Evolutionary conservation across 1,140 invertebrate species (phyloP), one percentile per base, ranked within the genome.

Genomic region (Apis dorsata): DNA sequence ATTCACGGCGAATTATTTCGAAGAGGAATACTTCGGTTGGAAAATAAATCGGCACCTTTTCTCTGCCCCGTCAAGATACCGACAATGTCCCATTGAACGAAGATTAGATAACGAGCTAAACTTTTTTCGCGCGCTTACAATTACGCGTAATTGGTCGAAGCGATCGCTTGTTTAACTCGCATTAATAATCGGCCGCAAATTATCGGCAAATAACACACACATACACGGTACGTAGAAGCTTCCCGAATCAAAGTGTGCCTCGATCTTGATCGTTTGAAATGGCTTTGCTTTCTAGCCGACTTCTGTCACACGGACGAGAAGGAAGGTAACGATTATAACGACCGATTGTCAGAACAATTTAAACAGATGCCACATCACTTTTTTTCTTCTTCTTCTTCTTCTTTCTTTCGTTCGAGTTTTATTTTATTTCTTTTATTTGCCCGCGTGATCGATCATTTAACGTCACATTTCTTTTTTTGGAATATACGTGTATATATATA

Each of bases 221-320:
- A 76, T 53, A 44, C 53, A 65, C 53, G 51, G 49, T 60, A 70
- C 51, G 28, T 76, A 68, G 53, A 59, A 57, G 82, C 76, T 72
- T 66, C 72, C 72, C 80, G 34, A 78, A 24, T 71, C 62, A 79
- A 34, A 71, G 57, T 59, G 66, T 87, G 85, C 89, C 81, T 88
- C 85, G 83, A 90, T 93, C 85, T 91, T 93, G 92, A 93, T 90
- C 90, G 88, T 93, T 91, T 93, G 91, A 92, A 92, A 91, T 92
- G 91, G 92, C 91, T 93, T 92, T 93, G 92, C 92, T 94, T 44
- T 94, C 85, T 92, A 94, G 93, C 93, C 92, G 86, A 92, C 92
- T 90, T 91, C 90, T 90, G 88, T 92, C 87, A 90, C 91, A 92
- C 93, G 93, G 93, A 93, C 90, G 85, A 93, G 91, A 92, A 93